A percentile compares a stretch with the other conserved stretches of the same genome.
phyloP scores from a whole-genome alignment of 1,140 invertebrate species.

The Magallana gigas region DNA sequence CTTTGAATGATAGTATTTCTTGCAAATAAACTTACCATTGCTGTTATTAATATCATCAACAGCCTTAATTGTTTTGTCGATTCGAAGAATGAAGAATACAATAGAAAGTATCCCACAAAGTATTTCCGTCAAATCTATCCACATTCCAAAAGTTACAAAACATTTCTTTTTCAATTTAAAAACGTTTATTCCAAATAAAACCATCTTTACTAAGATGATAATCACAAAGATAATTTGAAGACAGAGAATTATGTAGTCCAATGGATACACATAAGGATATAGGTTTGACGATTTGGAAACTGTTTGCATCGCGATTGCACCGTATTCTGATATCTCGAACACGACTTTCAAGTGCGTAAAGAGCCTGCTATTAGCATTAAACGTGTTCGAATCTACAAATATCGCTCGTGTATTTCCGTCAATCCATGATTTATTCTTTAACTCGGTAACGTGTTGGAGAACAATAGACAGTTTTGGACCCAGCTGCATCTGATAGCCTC shows the following conservation, averaged over 20 bases:
- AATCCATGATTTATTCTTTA: slow-evolving; percentile 79
- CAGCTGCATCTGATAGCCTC: slow-evolving; percentile 51
- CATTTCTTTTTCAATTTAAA: slow-evolving; percentile 24
- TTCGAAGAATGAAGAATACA: background rate
- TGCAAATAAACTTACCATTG: background rate
- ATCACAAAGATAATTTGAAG: background rate
- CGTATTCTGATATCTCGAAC: slow-evolving; percentile 79
- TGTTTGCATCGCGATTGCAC: slow-evolving; percentile 56
- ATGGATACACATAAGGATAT: slow-evolving; percentile 24
- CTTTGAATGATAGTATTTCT: no score
- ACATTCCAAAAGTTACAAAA: slow-evolving; percentile 9
- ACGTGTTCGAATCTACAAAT: slow-evolving; percentile 80
- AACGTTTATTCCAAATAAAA: background rate
- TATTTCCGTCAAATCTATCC: background rate
- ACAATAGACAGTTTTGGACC: slow-evolving; percentile 52
- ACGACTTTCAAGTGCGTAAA: slow-evolving; percentile 72
- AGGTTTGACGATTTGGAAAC: slow-evolving; percentile 6
- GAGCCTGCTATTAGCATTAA: slow-evolving; percentile 80
- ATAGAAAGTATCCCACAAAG: background rate
- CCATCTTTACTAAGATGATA: background rate
- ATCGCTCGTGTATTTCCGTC: slow-evolving; percentile 80
- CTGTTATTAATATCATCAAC: slow-evolving; percentile 16
- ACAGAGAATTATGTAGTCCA: slow-evolving; percentile 11
- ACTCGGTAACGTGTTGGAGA: slow-evolving; percentile 64
- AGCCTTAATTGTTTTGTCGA: slow-evolving; percentile 10